Percentiles rank a stretch among this genome's conserved stretches.
Conservation (phyloP, 2,888 invertebrate species). For the Erannis defoliaria region DNA sequence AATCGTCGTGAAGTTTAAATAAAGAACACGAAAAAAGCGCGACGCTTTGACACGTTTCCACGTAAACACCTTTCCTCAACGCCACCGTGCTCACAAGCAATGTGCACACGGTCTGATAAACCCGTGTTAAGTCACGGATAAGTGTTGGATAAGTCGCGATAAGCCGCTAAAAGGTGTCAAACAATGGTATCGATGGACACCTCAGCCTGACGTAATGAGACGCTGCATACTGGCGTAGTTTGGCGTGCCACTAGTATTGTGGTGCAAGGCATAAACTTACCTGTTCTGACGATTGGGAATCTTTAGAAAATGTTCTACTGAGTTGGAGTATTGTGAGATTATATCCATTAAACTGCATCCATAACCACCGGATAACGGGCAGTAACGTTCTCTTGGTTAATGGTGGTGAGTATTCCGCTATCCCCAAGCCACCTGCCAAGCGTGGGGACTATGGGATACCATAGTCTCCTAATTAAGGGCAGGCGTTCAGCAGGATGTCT, state of each 20-base stretch:
- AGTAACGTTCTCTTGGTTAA: no score
- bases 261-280: slow-evolving; percentile 1
- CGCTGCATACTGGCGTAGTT: slow-evolving; percentile 13
- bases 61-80: slow-evolving; percentile 28
- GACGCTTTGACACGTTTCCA: slow-evolving; percentile 32
- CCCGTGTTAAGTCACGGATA: slow-evolving; percentile 19
- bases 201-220: slow-evolving; percentile 23
- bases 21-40: neutral
- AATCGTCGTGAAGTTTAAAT: no score
- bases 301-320: neutral
- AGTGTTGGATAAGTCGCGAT: slow-evolving; percentile 37
- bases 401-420: no score
- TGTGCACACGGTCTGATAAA: slow-evolving; percentile 37
- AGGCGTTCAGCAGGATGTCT: no score
- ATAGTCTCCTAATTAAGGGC: no score
- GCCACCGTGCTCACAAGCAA: slow-evolving; percentile 26
- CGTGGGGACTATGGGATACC: no score
- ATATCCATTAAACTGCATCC: no score
- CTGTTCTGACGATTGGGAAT: neutral
- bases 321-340: no score
- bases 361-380: no score
- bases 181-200: slow-evolving; percentile 36
- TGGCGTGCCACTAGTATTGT: slow-evolving; percentile 17
- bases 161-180: slow-evolving; percentile 45
- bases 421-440: no score